Percentiles rank a stretch among this genome's conserved stretches.
Conservation (phyloP, 2,888 invertebrate species). For the Eupithecia exiguata region DNA sequence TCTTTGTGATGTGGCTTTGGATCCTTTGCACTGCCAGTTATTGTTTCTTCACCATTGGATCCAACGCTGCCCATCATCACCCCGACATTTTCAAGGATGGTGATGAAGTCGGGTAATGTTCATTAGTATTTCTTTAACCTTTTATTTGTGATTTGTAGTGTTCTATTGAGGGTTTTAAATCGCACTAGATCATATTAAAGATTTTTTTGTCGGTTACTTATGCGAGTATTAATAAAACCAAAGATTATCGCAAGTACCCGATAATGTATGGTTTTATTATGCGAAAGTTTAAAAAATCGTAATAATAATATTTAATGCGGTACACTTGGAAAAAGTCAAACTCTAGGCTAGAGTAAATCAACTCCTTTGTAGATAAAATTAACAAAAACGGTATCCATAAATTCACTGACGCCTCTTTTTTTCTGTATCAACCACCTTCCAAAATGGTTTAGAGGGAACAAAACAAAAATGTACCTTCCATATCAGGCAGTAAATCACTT, state of each 20-base stretch:
- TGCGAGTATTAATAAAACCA: too few species aligned
- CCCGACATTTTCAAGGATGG: conserved; percentile 91
- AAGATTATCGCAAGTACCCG: too few species aligned
- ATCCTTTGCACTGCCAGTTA: conserved; percentile 84
- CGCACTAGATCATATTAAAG: background rate
- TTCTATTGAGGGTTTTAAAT: too few species aligned
- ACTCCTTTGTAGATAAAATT: background rate
- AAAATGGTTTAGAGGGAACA: conserved; percentile 21
- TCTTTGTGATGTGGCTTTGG: conserved; percentile 81
- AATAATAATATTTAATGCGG: too few species aligned
- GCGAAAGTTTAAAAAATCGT: too few species aligned
- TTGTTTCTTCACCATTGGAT: conserved; percentile 85
- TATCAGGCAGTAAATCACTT: conserved; percentile 38
- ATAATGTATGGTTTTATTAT: too few species aligned
- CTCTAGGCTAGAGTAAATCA: background rate
- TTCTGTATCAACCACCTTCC: conserved; percentile 16
- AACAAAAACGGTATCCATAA: background rate
- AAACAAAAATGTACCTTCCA: conserved; percentile 36
- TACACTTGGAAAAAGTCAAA: background rate
- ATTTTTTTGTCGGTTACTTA: too few species aligned
- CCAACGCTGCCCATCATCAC: conserved; percentile 91
- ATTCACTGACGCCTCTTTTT: conserved; percentile 22
- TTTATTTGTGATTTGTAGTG: background rate
- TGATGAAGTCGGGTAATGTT: conserved; percentile 78
- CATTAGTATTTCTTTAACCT: background rate